A percentile compares a stretch with the other conserved stretches of the same genome.
phyloP scores from a whole-genome alignment of 37 sponge, comb jelly and placozoan genomes.

The Corticium candelabrum region DNA sequence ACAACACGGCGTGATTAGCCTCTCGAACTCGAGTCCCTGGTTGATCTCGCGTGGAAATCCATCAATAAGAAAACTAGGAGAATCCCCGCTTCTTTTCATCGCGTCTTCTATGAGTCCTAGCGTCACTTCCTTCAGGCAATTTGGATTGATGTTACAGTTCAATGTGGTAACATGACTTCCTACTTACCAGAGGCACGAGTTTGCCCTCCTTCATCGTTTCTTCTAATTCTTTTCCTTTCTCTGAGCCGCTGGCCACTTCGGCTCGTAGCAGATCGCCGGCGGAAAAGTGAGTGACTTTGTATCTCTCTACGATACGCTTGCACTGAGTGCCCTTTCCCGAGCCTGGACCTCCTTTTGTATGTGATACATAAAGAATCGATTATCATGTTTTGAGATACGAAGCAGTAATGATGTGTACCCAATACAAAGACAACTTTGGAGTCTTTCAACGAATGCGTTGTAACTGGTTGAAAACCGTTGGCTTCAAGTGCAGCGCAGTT shows the following conservation, averaged over 20 bases:
- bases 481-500: background rate
- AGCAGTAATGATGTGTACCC: background rate
- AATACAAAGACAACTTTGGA: background rate
- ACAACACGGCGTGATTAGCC: constrained; percentile 14
- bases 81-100: constrained; percentile 16
- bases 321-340: too few relatives aligned
- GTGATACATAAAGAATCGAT: background rate
- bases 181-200: constrained; percentile 53
- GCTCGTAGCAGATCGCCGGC: constrained; percentile 71
- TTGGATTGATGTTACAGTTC: too few relatives aligned
- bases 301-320: constrained; percentile 34
- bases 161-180: too few relatives aligned
- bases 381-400: too few relatives aligned
- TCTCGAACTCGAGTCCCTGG: constrained; percentile 48
- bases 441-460: background rate
- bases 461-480: too few relatives aligned
- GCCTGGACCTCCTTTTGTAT: constrained; percentile 61
- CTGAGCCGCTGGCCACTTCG: too few relatives aligned
- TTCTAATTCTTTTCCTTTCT: constrained; percentile 37
- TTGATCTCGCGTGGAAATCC: constrained; percentile 72
- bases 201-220: constrained; percentile 61
- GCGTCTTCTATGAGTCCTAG: constrained; percentile 31
- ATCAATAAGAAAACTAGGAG: constrained; percentile 61
- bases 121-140: constrained; percentile 42
- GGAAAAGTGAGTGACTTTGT: constrained; percentile 56